Conservation (phyloP, 2,888 invertebrate species). For the Pocota personata region DNA sequence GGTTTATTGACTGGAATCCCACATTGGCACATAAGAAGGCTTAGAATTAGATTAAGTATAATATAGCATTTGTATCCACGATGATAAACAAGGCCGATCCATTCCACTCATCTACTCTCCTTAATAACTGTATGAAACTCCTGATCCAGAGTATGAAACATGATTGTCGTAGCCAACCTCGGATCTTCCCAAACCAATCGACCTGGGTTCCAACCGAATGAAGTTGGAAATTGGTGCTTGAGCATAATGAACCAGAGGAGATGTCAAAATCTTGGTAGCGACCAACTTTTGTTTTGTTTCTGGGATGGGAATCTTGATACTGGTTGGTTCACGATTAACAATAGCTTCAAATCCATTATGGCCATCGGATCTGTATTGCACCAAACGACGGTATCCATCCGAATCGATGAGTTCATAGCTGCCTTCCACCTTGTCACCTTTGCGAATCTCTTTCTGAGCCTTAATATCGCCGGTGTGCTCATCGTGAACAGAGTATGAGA, state of each 20-base stretch:
- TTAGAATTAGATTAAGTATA: slow-evolving; percentile 18
- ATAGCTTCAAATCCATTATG: slow-evolving; percentile 84
- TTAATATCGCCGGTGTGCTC: slow-evolving; percentile 84
- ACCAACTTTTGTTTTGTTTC: slow-evolving; percentile 77
- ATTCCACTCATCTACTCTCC: not conserved
- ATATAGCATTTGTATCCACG: not conserved
- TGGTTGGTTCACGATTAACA: slow-evolving; percentile 83
- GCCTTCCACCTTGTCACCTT: slow-evolving; percentile 84
- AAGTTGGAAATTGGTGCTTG: slow-evolving; percentile 74
- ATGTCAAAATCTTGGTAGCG: slow-evolving; percentile 76
- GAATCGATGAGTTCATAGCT: slow-evolving; percentile 84
- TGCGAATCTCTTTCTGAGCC: slow-evolving; percentile 83
- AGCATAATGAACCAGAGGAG: slow-evolving; percentile 74
- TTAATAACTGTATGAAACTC: slow-evolving; percentile 78
- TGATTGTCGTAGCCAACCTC: slow-evolving; percentile 75
- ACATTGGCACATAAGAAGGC: slow-evolving; percentile 47
- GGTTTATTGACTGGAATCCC: slow-evolving; percentile 50
- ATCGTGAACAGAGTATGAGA: slow-evolving; percentile 83
- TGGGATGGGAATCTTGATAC: slow-evolving; percentile 80
- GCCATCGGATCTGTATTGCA: slow-evolving; percentile 84
- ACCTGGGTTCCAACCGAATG: slow-evolving; percentile 55
- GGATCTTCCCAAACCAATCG: slow-evolving; percentile 21
- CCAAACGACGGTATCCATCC: slow-evolving; percentile 84
- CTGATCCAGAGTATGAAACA: slow-evolving; percentile 78
- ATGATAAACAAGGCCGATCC: not conserved